Evolutionary conservation across 2,113 vertebrate species (phyloP).

Genomic region (Ceuthmochares aereus): DNA sequence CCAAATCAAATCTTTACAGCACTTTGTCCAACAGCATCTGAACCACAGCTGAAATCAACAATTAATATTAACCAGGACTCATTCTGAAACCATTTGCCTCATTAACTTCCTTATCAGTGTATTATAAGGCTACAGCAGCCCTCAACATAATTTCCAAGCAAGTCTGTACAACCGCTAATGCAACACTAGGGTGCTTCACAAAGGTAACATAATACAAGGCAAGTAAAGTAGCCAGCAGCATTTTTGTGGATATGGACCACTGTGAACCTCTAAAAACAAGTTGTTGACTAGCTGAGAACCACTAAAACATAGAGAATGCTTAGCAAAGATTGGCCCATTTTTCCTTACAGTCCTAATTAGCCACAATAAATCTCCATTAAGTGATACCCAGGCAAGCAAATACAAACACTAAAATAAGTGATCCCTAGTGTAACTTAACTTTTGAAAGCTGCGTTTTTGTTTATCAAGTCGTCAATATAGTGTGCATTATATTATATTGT

Average conservation of each 20-base stretch:
- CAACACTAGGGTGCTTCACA: background rate
- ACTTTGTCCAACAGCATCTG: background rate
- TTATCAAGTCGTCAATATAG: background rate
- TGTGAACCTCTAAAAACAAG: background rate
- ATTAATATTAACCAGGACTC: background rate
- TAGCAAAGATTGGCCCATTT: background rate
- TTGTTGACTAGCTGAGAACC: background rate
- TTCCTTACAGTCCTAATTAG: background rate
- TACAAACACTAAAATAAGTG: background rate
- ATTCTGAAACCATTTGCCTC: background rate
- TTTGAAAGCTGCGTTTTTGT: background rate
- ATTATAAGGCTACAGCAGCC: background rate
- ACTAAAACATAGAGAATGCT: background rate
- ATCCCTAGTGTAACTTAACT: background rate
- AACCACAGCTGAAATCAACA: background rate
- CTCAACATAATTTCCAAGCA: background rate
- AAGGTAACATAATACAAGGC: fast-evolving
- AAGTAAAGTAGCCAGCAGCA: background rate
- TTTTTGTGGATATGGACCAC: background rate
- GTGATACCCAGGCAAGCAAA: background rate
- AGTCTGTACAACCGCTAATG: background rate
- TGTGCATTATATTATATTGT: too few relatives aligned
- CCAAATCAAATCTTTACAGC: background rate
- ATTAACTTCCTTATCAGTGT: background rate
- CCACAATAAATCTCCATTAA: background rate